Percentiles rank a stretch among this genome's conserved stretches.
These are phyloP conservation scores for Oncorhynchus tshawytscha DNA, from an alignment of 2,113 vertebrate species.

Conservation along the genomic window DNA sequence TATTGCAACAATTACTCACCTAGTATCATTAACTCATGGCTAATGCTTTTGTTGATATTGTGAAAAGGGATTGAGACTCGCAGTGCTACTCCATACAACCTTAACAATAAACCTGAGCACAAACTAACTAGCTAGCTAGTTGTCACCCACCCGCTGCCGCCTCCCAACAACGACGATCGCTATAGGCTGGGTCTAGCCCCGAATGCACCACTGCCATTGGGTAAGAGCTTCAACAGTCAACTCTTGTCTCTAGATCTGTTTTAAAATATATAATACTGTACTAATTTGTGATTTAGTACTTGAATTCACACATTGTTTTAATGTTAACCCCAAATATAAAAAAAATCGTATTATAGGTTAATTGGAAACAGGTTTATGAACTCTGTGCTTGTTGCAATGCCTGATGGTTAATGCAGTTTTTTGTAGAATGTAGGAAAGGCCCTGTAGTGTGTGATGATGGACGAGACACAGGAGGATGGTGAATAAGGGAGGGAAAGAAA, in stretches of 20 bases:
- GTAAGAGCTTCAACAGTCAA: slow-evolving; percentile 26
- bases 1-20: slow-evolving; percentile 44
- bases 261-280: background rate
- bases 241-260: background rate
- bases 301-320: background rate
- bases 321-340: background rate
- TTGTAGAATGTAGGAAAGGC: background rate
- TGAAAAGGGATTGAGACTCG: slow-evolving; percentile 55
- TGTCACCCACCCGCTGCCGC: slow-evolving; percentile 72
- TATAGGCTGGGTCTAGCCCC: slow-evolving; percentile 59
- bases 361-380: background rate
- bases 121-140: slow-evolving; percentile 72
- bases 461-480: background rate
- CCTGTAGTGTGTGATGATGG: background rate
- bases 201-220: slow-evolving; percentile 61
- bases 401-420: slow-evolving; percentile 69
- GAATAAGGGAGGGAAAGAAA: too few species aligned
- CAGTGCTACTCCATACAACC: slow-evolving; percentile 82
- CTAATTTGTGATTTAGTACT: background rate
- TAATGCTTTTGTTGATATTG: slow-evolving; percentile 42
- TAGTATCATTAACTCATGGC: slow-evolving; percentile 31
- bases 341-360: background rate
- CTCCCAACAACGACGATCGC: slow-evolving; percentile 59
- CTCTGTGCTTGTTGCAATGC: slow-evolving; percentile 7
- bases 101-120: slow-evolving; percentile 79